Conservation (phyloP, 2,113 vertebrate genomes). For the Tichodroma muraria region DNA sequence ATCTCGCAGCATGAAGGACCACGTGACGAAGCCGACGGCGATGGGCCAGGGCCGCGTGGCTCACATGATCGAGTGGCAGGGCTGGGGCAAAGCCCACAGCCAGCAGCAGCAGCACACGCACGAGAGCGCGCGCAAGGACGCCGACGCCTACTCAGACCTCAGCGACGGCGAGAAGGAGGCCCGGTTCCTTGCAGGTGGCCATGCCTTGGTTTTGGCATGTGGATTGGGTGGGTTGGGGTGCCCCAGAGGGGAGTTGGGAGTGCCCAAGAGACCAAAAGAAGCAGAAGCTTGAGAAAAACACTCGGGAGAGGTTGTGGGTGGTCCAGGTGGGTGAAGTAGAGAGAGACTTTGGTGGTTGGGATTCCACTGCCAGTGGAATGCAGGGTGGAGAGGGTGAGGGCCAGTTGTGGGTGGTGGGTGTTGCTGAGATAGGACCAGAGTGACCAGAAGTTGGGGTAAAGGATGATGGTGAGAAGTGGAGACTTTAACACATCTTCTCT, state of each 20-base stretch:
- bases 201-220: background rate
- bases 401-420: background rate
- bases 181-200: conserved; percentile 88
- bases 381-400: background rate
- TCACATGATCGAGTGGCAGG: conserved; percentile 99
- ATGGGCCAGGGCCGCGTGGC: conserved; percentile 95
- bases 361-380: background rate
- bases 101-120: conserved; percentile 84
- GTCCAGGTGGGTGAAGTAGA: background rate
- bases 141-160: conserved; percentile 94
- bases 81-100: conserved; percentile 83
- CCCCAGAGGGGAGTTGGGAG: background rate
- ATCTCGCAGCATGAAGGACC: conserved; percentile 93
- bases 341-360: background rate
- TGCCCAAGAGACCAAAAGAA: background rate
- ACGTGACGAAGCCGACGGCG: conserved; percentile 94
- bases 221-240: background rate
- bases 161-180: conserved; percentile 98
- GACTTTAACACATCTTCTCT: background rate
- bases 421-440: background rate
- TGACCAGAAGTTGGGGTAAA: background rate
- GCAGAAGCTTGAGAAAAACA: background rate
- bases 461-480: background rate
- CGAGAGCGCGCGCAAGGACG: conserved; percentile 85
- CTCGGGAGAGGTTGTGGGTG: background rate